These are phyloP conservation scores for Scaptomyza parva DNA, from an alignment of 2,888 invertebrate genomes.

Conservation along the genomic window DNA sequence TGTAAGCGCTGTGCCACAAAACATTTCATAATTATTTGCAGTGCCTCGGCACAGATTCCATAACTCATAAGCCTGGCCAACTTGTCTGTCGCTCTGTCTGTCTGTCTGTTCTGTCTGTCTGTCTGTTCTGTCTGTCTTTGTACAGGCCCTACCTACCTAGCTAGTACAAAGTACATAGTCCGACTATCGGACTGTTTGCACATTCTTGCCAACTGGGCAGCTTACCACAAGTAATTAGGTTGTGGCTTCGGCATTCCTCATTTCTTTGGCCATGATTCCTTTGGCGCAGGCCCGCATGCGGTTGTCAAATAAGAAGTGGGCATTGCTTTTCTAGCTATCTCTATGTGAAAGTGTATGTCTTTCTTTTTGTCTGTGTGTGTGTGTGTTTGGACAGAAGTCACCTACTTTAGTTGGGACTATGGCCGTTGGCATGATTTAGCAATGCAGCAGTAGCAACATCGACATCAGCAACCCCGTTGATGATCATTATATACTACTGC, in stretches of 20 bases:
- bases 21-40: slow-evolving; percentile 77
- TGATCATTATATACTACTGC: slow-evolving; percentile 8
- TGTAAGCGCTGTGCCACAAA: slow-evolving; percentile 31
- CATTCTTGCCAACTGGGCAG: slow-evolving; percentile 57
- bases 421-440: slow-evolving; percentile 64
- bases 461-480: slow-evolving; percentile 23
- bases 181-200: slow-evolving; percentile 45
- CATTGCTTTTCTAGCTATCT: slow-evolving; percentile 26
- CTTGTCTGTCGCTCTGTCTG: too few species aligned
- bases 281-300: slow-evolving; percentile 64
- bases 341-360: slow-evolving; percentile 22
- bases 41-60: slow-evolving; percentile 73
- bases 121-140: not conserved
- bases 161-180: not conserved
- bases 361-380: slow-evolving; percentile 30
- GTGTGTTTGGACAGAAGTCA: slow-evolving; percentile 60
- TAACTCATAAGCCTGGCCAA: slow-evolving; percentile 46
- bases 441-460: slow-evolving; percentile 44
- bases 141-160: not conserved
- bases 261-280: slow-evolving; percentile 77
- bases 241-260: slow-evolving; percentile 76
- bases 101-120: too few species aligned
- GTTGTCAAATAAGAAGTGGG: slow-evolving; percentile 60
- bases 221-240: slow-evolving; percentile 81
- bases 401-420: slow-evolving; percentile 66